phyloP scores from a whole-genome alignment of 2,888 invertebrate genomes.

The Acanthosepion pharaonis region DNA sequence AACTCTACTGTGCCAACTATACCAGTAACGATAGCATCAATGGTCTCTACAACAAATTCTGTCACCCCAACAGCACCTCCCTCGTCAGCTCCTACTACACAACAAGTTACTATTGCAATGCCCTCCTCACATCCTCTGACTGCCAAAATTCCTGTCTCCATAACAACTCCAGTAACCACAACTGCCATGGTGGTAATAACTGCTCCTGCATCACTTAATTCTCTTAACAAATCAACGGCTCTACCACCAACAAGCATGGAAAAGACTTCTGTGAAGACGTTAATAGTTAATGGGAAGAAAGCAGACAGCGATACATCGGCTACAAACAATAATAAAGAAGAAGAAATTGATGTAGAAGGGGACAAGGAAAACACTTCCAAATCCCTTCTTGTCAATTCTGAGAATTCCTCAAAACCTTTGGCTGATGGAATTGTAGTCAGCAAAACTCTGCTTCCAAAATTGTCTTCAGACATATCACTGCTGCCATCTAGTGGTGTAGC shows the following conservation, averaged over 20 bases:
- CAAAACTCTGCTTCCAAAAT: conserved; percentile 25
- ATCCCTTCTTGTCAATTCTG: conserved; percentile 41
- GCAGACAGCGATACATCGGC: background rate
- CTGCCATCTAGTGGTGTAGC: conserved; percentile 25
- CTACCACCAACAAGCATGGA: conserved; percentile 35
- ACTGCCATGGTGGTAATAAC: background rate
- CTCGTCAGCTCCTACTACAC: background rate
- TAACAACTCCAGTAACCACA: conserved; percentile 25
- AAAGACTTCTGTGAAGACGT: background rate
- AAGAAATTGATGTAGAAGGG: conserved; percentile 63
- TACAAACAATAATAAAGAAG: conserved; percentile 56
- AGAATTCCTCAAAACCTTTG: conserved; percentile 38
- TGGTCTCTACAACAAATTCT: conserved; percentile 14
- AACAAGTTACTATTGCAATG: background rate
- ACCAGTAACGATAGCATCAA: conserved; percentile 34
- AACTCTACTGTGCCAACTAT: conserved; percentile 36
- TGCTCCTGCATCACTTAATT: background rate
- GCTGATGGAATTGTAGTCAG: conserved; percentile 40
- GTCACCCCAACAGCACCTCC: background rate
- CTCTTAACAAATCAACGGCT: background rate
- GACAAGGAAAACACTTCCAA: conserved; percentile 48
- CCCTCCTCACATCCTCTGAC: background rate
- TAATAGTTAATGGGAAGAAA: conserved; percentile 37
- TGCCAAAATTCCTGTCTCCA: conserved; percentile 25
- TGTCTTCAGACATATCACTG: conserved; percentile 46